Base-by-base conservation (phyloP, 2,888 invertebrate genomes). In the Drosophila mimetica region DNA sequence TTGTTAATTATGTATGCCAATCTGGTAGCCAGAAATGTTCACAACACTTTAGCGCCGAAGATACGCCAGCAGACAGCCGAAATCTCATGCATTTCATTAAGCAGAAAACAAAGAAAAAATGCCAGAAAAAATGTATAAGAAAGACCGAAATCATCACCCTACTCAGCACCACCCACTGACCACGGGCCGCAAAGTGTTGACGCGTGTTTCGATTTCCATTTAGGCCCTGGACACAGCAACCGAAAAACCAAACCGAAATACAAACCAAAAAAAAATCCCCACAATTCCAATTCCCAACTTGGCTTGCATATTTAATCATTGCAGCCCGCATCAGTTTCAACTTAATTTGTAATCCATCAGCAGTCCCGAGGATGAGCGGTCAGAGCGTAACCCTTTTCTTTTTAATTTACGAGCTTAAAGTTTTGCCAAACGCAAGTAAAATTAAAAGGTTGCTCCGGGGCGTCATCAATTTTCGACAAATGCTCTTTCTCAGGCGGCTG, bases 201-300 rank as follows among this genome's bases (percentile, higher is more conserved):
- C 81, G 86, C 82, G 82, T 83, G 82, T 84, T 86, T 75, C 65
- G 82, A 84, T 76, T 83, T 80, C 78, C 81, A 83, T 80, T 84
- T 80, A 74, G 82, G 80, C 73, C 30, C 48, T n/a, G 46, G 32
- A 60, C 39, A 30, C 39, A 32, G 18, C 20, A 32, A 47, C 28
- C 52, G 18, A 70, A 42, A 59, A 60, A 41, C 13, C 18, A 7
- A 41, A 54, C 32, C 52, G 22, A 69, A 42, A 67, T 51, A 18
- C 2, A 18, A 14, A 41, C 30, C 30, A 60, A 41, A 4, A 13
- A 22, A 46, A 46, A 30, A 53, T 58, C 60, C 61, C 70, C 60
- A 50, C 72, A 22, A 71, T 64, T 72, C 58, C 55, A 39, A 53
- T 63, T 53, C 37, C 58, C 59, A 72, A 72, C 84, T 71, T 63